phyloP scores from a whole-genome alignment of 2,888 invertebrate genomes.

The Heliconius aoede region DNA sequence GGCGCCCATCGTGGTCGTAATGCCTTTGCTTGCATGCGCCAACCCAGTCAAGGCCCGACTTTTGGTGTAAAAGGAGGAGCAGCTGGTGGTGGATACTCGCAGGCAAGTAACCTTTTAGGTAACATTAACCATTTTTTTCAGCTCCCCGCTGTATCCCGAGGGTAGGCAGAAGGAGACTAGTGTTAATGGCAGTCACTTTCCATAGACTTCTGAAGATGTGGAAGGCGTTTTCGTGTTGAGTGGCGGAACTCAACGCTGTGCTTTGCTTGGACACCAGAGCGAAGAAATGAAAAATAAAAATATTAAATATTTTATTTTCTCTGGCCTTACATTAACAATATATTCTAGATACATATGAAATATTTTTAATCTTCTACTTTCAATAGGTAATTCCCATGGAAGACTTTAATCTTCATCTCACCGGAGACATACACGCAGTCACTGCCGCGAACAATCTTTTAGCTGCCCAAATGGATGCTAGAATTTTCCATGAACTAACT shows the following conservation, averaged over 20 bases:
- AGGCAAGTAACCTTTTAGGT: slow-evolving; percentile 75
- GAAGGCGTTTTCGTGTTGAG: too few species aligned
- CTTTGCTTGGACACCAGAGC: too few species aligned
- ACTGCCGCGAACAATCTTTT: slow-evolving; percentile 98
- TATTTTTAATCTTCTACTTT: background rate
- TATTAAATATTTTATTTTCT: too few species aligned
- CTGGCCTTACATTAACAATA: too few species aligned
- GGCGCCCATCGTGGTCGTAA: slow-evolving; percentile 92
- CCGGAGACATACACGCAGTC: slow-evolving; percentile 99
- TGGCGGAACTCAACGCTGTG: too few species aligned
- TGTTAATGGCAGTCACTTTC: too few species aligned
- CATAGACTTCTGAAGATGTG: too few species aligned
- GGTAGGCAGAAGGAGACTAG: too few species aligned
- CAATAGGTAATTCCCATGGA: slow-evolving; percentile 98
- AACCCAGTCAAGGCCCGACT: slow-evolving; percentile 99
- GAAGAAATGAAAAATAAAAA: too few species aligned
- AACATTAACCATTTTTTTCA: too few species aligned
- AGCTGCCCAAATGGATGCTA: slow-evolving; percentile 98
- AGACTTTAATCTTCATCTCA: slow-evolving; percentile 98
- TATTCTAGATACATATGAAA: too few species aligned
- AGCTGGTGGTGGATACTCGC: slow-evolving; percentile 98
- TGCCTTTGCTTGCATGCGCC: slow-evolving; percentile 96
- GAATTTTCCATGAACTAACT: slow-evolving; percentile 98
- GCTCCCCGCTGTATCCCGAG: too few species aligned
- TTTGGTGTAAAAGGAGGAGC: slow-evolving; percentile 99